Evolutionary conservation across 2,113 vertebrate species (phyloP), one percentile per base, ranked within the genome.

Genomic region (Pogonocichla stellata): DNA sequence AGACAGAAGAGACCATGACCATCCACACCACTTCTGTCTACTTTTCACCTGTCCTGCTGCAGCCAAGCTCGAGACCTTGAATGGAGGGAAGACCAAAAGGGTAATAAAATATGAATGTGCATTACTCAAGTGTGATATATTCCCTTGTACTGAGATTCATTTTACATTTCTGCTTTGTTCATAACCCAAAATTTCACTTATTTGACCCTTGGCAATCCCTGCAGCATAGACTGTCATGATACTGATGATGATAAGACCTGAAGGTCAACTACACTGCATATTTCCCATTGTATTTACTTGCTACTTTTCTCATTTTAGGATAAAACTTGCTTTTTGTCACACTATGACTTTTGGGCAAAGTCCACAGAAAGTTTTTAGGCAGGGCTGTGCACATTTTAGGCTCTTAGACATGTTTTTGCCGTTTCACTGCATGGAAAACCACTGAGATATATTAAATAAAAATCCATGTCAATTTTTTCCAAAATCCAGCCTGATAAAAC

Each of bases 1-100:
- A 50, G 62, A 12, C 13, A 57, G 31, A 69, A 53, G 45, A 70
- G 38, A 51, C 33, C 14, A 2, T 4, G 38, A 28, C 23, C 58
- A 61, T 8, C 54, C 51, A 33, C 2, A 0, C 11, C n/a, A n/a
- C n/a, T 45, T 36, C 10, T 1, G 19, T 40, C 80, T 31, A 5
- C 56, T 24, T 58, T 12, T 23, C 8, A 43, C 24, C 43, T 31
- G 17, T n/a, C 19, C 26, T 79, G 50, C 28, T 53, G 4, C 16
- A 78, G 15, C 42, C 33, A 40, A 74, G 29, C n/a, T 47, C 15
- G 3, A 87, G 38, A 54, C 20, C n/a, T 28, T 25, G 36, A 88
- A 50, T 1, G 34, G 19, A 82, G 54, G 17, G n/a, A 73, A 78
- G n/a, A 26, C n/a, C 34, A 51, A 58, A 57, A 82, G 45, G 14